These are phyloP conservation scores for Sebastes minor DNA, from an alignment of 2,797 vertebrate species.

Conservation along the genomic window DNA sequence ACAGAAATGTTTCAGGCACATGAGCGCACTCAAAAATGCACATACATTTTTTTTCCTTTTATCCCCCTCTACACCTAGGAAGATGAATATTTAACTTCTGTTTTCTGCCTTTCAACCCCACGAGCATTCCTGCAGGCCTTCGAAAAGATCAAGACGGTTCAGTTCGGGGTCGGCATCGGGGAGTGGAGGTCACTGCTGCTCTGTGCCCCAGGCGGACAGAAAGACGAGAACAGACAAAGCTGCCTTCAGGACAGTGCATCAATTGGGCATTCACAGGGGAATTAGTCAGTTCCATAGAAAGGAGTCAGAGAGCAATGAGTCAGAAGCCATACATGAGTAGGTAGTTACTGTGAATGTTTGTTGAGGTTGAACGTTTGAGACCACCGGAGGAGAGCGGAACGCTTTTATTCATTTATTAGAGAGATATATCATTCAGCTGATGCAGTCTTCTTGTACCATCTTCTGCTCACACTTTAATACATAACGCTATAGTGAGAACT, in stretches of 20 bases:
- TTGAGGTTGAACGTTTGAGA: constrained; percentile 10
- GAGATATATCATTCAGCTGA: neutral
- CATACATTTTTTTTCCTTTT: neutral
- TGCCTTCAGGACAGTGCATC: constrained; percentile 50
- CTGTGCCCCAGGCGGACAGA: constrained; percentile 47
- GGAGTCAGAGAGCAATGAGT: constrained; percentile 39
- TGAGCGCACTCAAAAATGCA: neutral
- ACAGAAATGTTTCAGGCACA: neutral
- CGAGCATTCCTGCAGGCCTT: constrained; percentile 27
- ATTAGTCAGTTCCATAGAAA: constrained; percentile 49
- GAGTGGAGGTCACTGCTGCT: constrained; percentile 55
- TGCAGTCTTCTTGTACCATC: neutral
- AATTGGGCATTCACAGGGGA: constrained; percentile 53
- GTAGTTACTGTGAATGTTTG: constrained; percentile 33
- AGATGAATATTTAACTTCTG: constrained; percentile 33
- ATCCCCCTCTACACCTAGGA: constrained; percentile 11
- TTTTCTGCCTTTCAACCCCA: constrained; percentile 12
- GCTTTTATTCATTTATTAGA: neutral
- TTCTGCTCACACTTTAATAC: neutral
- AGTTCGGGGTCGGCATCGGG: constrained; percentile 46
- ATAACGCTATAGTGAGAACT: neutral
- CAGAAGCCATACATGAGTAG: constrained; percentile 37
- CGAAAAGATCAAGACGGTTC: constrained; percentile 44
- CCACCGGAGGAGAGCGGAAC: constrained; percentile 1
- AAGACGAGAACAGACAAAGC: constrained; percentile 54